Conservation (phyloP, 2,113 vertebrate genomes). For the Thalassarche chlororhynchos region DNA sequence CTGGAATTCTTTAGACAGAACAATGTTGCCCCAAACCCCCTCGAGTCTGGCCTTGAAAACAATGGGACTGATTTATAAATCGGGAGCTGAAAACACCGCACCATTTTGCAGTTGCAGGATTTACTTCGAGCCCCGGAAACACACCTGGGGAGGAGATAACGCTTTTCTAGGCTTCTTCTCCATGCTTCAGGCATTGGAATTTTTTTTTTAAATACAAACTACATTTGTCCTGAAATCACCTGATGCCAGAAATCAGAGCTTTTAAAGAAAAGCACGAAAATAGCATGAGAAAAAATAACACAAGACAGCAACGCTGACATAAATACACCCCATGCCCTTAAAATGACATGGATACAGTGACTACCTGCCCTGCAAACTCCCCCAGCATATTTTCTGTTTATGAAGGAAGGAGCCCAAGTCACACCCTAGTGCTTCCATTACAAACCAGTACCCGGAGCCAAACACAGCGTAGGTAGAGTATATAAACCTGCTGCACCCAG, state of each 20-base stretch:
- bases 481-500: neutral
- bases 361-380: neutral
- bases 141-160: neutral
- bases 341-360: rapidly evolving
- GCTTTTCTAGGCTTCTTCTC: neutral
- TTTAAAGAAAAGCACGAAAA: neutral
- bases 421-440: neutral
- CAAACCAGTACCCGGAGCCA: neutral
- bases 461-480: neutral
- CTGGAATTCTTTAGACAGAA: neutral
- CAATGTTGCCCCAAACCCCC: neutral
- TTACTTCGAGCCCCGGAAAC: neutral
- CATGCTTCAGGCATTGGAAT: neutral
- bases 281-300: neutral
- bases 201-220: neutral
- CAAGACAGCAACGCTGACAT: too few relatives aligned
- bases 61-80: neutral
- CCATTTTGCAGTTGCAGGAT: neutral
- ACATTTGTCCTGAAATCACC: neutral
- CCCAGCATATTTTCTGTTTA: neutral
- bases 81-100: neutral
- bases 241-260: neutral
- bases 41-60: neutral
- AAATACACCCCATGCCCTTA: neutral
- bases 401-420: neutral